phyloP scores from a whole-genome alignment of 2,113 vertebrate genomes.

The Electrona antarctica region DNA sequence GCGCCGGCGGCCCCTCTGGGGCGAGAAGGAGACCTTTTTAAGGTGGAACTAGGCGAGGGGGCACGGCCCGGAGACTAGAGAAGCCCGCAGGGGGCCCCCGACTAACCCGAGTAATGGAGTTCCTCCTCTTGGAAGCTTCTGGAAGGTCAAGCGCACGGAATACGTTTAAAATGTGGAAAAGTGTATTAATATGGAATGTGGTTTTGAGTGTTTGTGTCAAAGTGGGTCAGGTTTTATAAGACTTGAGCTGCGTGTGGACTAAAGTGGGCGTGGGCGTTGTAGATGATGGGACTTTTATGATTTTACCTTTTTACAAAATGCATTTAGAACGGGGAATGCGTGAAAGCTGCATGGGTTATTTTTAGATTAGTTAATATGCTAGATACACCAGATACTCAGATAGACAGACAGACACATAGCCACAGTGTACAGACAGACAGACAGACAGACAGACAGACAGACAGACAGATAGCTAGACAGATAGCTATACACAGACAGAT shows the following conservation, averaged over 20 bases:
- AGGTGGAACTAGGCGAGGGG: slow-evolving; percentile 47
- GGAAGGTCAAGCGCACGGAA: slow-evolving; percentile 62
- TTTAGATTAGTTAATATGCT: too few relatives aligned
- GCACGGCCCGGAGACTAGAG: slow-evolving; percentile 45
- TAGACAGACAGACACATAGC: too few relatives aligned
- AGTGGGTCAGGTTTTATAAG: slow-evolving; percentile 38
- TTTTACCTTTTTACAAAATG: slow-evolving; percentile 33
- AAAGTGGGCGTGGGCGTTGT: slow-evolving; percentile 33
- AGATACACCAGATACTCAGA: too few relatives aligned
- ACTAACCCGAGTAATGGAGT: slow-evolving; percentile 33
- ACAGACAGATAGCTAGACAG: too few relatives aligned
- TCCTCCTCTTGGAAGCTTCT: slow-evolving; percentile 26
- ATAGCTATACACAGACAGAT: neutral
- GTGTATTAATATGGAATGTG: slow-evolving; percentile 29
- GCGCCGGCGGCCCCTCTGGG: slow-evolving; percentile 20
- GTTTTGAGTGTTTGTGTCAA: slow-evolving; percentile 8
- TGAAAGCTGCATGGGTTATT: slow-evolving; percentile 25
- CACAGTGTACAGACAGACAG: too few relatives aligned
- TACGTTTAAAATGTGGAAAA: slow-evolving; percentile 21
- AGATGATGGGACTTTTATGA: slow-evolving; percentile 29
- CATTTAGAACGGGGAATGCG: neutral
- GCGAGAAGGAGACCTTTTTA: slow-evolving; percentile 38
- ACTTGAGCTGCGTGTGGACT: slow-evolving; percentile 15
- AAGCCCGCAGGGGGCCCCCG: neutral
- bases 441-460: too few relatives aligned